Conservation (phyloP, 2,113 vertebrate species). For the Lepus timidus region DNA sequence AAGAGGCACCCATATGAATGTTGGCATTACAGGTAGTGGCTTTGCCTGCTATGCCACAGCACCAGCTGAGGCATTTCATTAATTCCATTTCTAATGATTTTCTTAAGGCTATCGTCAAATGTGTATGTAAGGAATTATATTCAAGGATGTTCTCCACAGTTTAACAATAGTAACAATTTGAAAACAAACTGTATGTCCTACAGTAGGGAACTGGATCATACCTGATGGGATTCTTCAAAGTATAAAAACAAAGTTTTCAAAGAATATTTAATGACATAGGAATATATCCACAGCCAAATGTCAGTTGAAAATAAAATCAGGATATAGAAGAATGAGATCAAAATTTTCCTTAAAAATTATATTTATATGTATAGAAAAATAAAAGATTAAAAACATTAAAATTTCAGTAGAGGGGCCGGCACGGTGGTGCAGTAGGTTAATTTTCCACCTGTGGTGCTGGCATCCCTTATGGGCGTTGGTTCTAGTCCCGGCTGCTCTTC, state of each 20-base stretch:
- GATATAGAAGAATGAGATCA: constrained; percentile 3
- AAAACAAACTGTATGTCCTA: constrained; percentile 10
- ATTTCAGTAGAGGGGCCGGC: constrained; percentile 4
- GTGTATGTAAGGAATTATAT: background rate
- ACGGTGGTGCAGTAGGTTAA: too few species aligned
- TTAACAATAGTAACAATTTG: constrained; percentile 25
- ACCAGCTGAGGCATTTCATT: background rate
- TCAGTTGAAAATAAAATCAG: constrained; percentile 60
- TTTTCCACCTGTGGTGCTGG: too few species aligned
- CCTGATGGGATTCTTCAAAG: constrained; percentile 5
- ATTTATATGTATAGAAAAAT: constrained; percentile 27
- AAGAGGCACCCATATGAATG: too few species aligned
- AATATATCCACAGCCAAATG: background rate
- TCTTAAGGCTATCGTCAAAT: constrained; percentile 30
- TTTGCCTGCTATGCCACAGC: too few species aligned
- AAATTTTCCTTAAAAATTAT: background rate
- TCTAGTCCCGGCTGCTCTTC: too few species aligned
- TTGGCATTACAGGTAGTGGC: too few species aligned
- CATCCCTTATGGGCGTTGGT: too few species aligned
- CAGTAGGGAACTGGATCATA: background rate
- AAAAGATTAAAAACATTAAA: constrained; percentile 52
- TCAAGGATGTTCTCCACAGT: constrained; percentile 53
- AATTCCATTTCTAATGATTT: constrained; percentile 47
- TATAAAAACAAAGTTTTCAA: constrained; percentile 46
- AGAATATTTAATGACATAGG: constrained; percentile 10